Evolutionary conservation across 2,113 vertebrate genomes (phyloP).

Genomic region (Anoplopoma fimbria): DNA sequence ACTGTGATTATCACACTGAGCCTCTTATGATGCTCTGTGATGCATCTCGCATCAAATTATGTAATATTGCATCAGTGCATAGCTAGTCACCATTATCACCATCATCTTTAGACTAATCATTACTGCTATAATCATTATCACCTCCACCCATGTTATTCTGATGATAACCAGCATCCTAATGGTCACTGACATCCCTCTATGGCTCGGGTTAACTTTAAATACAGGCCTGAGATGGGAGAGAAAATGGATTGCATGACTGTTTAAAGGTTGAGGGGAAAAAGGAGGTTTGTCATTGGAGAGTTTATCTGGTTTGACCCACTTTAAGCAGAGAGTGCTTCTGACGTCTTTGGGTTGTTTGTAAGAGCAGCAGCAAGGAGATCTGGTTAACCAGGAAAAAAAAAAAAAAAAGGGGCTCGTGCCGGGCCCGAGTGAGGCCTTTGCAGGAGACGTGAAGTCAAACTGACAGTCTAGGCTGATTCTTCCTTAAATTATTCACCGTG

Average conservation of each 20-base stretch:
- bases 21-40: not conserved
- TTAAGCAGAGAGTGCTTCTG: conserved; percentile 25
- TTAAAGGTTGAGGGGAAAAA: not conserved
- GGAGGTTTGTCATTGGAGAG: conserved; percentile 31
- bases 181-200: conserved; percentile 21
- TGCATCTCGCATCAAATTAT: conserved; percentile 58
- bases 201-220: conserved; percentile 12
- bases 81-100: conserved; percentile 28
- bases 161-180: conserved; percentile 15
- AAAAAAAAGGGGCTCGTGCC: no score
- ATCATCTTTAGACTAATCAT: conserved; percentile 17
- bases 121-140: conserved; percentile 24
- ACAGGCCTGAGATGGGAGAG: not conserved
- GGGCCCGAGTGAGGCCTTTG: conserved; percentile 43
- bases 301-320: conserved; percentile 70
- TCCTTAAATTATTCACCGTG: conserved; percentile 70
- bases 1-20: conserved; percentile 32
- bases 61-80: conserved; percentile 66
- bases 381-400: conserved; percentile 37
- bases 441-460: conserved; percentile 29
- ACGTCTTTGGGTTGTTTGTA: conserved; percentile 34
- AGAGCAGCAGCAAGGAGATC: conserved; percentile 32
- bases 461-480: conserved; percentile 35
- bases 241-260: not conserved
- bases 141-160: not conserved